Conservation (phyloP, 2,797 vertebrate species). For the Smutsia temminckii region DNA sequence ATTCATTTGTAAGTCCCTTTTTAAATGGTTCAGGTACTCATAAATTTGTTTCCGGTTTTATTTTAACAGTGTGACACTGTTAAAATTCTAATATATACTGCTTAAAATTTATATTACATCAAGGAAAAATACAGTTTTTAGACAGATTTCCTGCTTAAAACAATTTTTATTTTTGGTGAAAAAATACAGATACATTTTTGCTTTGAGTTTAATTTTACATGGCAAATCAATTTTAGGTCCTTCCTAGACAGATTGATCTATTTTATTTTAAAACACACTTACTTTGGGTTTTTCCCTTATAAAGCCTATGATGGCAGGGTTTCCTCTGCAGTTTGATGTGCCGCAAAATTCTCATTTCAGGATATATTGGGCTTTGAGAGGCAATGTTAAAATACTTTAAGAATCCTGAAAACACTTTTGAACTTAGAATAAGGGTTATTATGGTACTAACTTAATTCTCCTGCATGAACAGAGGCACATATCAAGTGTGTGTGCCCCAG, state of each 20-base stretch:
- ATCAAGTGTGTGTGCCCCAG: not conserved
- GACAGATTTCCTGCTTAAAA: slow-evolving; percentile 44
- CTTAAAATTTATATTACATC: slow-evolving; percentile 20
- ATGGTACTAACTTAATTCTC: not conserved
- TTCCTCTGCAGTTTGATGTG: not conserved
- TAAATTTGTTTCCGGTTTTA: slow-evolving; percentile 51
- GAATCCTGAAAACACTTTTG: not conserved
- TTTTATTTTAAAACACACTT: not conserved
- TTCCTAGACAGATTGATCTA: not conserved
- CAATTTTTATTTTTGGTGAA: slow-evolving; percentile 67
- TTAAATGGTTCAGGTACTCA: slow-evolving; percentile 17
- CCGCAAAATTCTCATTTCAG: not conserved
- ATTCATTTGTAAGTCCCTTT: not conserved
- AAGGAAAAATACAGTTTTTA: slow-evolving; percentile 43
- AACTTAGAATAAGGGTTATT: not conserved
- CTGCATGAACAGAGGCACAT: not conserved
- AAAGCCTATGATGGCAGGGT: not conserved
- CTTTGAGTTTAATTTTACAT: slow-evolving; percentile 34
- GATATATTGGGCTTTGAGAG: slow-evolving; percentile 7
- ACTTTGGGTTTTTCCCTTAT: not conserved
- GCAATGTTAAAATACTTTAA: slow-evolving; percentile 23
- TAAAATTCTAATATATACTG: not conserved
- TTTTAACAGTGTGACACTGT: slow-evolving; percentile 5
- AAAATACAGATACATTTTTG: slow-evolving; percentile 54
- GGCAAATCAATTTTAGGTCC: slow-evolving; percentile 10